These are phyloP conservation scores for Andrena praecox DNA, from an alignment of 2,888 invertebrate genomes.

Conservation along the genomic window DNA sequence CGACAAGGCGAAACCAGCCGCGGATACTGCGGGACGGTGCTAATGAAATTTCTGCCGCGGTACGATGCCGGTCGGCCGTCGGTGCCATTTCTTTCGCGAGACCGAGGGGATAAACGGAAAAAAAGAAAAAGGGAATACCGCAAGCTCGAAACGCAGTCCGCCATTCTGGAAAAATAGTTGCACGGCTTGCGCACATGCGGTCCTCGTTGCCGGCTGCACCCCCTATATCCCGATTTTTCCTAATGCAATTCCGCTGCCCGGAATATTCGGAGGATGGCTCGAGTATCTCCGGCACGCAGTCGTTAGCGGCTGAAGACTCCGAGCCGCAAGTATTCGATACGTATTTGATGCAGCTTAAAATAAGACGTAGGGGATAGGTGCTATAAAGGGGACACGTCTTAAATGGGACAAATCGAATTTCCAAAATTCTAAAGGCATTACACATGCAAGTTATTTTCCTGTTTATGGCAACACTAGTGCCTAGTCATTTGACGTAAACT, in stretches of 20 bases:
- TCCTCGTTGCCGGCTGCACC: not conserved
- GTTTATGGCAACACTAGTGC: too few species aligned
- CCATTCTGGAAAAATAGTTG: constrained; percentile 27
- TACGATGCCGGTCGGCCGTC: constrained; percentile 36
- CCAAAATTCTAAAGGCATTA: too few species aligned
- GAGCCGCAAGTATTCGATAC: not conserved
- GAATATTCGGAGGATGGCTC: not conserved
- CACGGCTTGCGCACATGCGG: not conserved
- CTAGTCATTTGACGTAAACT: too few species aligned
- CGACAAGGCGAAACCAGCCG: constrained; percentile 57
- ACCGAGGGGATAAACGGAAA: not conserved
- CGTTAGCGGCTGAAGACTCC: not conserved
- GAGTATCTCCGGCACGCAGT: not conserved
- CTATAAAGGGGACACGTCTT: too few species aligned
- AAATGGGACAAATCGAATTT: too few species aligned
- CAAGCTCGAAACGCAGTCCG: not conserved
- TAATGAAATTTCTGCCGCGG: constrained; percentile 69
- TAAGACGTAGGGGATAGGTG: too few species aligned
- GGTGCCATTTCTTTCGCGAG: constrained; percentile 32
- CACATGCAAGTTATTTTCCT: too few species aligned
- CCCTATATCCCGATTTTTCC: constrained; percentile 1
- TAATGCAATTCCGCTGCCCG: not conserved
- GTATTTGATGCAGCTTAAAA: too few species aligned
- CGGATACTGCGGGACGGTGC: constrained; percentile 57
- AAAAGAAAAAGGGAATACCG: not conserved